Evolutionary conservation across 2,888 invertebrate species (phyloP), one percentile per base, ranked within the genome.

Genomic region (Dicycla oo): DNA sequence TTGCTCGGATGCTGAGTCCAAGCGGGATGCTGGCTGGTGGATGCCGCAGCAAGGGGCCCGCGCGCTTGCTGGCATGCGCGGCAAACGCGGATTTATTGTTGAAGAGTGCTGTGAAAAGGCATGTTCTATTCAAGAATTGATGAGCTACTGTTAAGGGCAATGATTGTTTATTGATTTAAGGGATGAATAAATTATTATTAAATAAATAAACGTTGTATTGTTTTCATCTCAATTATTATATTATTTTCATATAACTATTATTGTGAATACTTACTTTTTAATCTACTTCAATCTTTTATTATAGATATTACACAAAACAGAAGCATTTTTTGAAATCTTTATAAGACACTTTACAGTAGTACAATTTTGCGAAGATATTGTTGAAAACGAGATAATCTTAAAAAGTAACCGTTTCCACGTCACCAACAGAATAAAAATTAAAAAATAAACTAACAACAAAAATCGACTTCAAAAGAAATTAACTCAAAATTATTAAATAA

Each of bases 91-190:
- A 3, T 71, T 63, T 0, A 38, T 38, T 38, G 83, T 72, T 23
- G 86, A 85, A 11, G 81, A 83, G 47, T 85, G 86, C 54, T 84
- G 86, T 23, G n/a, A 74, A 0, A 85, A 85, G 2, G 38, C 84
- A 0, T 84, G 80, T 56, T 80, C 83, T 8, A 56, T 83, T 15
- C 40, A 73, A n/a, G 86, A 84, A 60, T 23, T 85, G 38, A 69
- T 74, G 60, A 73, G 64, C 8, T 84, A 81, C 60, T 83, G 82
- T 26, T 81, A 73, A 53, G 15, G 7, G 15, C 7, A 8, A 60
- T 4, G 23, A 54, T 38, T 68, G 13, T 40, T 11, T 60, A 51
- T 20, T 64, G 20, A 26, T n/a, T 56, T 30, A 15, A 54, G 20
- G 11, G n/a, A 53, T 45, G 3, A 51, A 62, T 78, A 61, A 47